Evolutionary conservation across 1,140 invertebrate species (phyloP), one percentile per base, ranked within the genome.

Genomic region (Melipona quadrifasciata): DNA sequence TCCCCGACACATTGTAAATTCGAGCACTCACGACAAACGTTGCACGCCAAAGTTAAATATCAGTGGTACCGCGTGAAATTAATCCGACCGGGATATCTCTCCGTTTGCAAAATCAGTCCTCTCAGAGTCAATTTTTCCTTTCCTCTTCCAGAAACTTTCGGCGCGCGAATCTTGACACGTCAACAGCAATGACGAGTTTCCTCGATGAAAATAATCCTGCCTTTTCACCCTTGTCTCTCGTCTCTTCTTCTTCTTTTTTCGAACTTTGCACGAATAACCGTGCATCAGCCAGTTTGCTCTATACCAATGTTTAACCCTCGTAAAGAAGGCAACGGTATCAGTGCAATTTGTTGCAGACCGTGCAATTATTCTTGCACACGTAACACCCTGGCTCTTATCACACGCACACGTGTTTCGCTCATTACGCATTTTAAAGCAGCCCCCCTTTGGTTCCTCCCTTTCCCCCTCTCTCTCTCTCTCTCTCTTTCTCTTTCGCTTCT

Each of bases 321-420:
- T 80, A 58, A 71, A 57, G 31, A 55, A 71, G 67, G 51, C 67
- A 80, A 71, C 67, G 67, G 53, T 80, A 80, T 80, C 77, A 47
- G 78, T 70, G 65, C 75, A 80, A 76, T 71, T 80, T 71, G 67
- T 71, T 80, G 78, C 53, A 71, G 65, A 64, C 53, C 67, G 27
- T 58, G 67, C 31, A 80, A 80, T 80, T 80, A 80, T 80, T 80
- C 67, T 71, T 71, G 67, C 67, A 80, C 53, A 58, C 53, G 51
- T 71, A 57, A 47, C 34, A 39, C 67, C 67, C 67, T 53, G 65
- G 2, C 31, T 27, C 53, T 58, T 71, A 80, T 71, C 78, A 57
- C 67, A 80, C 67, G 67, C 53, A 67, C 67, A 53, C 51, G 65
- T 70, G 53, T 71, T 57, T 80, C 34, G 67, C 24, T 57, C 78